These are phyloP conservation scores for Neolamprologus multifasciatus DNA, from an alignment of 2,797 vertebrate genomes.

Conservation along the genomic window DNA sequence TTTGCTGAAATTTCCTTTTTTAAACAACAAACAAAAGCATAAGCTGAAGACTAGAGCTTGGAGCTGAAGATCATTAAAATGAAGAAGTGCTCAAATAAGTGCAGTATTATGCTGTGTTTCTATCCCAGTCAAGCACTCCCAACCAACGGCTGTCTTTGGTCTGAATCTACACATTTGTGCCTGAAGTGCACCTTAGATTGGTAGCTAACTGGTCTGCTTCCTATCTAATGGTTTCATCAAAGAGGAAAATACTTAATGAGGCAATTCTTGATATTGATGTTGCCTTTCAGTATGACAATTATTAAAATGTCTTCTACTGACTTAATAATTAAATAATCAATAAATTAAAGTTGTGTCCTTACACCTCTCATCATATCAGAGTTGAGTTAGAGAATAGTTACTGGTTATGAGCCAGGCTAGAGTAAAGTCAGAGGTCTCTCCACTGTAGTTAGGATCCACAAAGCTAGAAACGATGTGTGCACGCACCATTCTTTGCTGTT, in stretches of 20 bases:
- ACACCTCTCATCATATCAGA: neutral
- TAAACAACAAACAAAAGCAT: neutral
- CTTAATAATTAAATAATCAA: too few relatives aligned
- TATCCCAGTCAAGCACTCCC: fast-evolving
- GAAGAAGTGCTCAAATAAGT: neutral
- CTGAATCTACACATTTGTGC: neutral
- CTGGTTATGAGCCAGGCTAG: neutral
- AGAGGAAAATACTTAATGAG: neutral
- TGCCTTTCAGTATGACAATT: neutral
- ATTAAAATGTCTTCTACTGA: neutral
- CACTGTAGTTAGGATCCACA: neutral
- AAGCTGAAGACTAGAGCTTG: neutral
- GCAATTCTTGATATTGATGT: neutral
- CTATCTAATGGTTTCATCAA: neutral
- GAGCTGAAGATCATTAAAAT: neutral
- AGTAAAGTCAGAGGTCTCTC: neutral
- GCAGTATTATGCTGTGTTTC: neutral
- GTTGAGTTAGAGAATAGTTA: neutral
- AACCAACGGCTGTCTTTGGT: neutral
- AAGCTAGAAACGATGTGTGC: neutral
- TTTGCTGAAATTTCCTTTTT: neutral
- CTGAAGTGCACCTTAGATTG: neutral
- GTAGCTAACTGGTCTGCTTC: neutral
- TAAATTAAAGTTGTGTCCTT: neutral
- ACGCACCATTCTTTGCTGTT: neutral